Conservation (phyloP, 2,113 vertebrate genomes). For the Sprattus sprattus region DNA sequence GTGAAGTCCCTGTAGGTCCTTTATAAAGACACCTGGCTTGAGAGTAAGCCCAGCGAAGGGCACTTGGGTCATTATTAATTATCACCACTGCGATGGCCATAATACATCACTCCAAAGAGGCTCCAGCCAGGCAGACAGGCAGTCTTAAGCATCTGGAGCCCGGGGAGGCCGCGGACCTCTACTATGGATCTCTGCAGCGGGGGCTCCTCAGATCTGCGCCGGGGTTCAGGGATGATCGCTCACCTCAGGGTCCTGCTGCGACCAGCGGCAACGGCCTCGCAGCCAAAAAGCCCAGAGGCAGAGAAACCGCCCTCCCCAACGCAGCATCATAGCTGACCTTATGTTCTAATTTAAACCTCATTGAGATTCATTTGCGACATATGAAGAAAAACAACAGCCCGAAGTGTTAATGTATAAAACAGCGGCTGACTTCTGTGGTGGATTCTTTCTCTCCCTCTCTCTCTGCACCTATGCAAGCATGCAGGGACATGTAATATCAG, state of each 20-base stretch:
- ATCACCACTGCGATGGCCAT: neutral
- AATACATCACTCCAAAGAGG: neutral
- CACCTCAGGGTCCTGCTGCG: slow-evolving; percentile 38
- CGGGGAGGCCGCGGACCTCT: neutral
- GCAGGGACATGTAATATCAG: neutral
- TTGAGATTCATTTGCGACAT: neutral
- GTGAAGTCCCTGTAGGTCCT: neutral
- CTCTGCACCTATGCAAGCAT: neutral
- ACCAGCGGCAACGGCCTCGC: slow-evolving; percentile 31
- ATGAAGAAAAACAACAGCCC: neutral
- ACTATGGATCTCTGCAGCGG: slow-evolving; percentile 18
- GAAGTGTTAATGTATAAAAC: neutral
- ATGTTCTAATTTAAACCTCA: slow-evolving; percentile 7
- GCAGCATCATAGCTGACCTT: slow-evolving; percentile 4
- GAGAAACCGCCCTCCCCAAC: slow-evolving; percentile 1
- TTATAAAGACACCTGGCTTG: neutral
- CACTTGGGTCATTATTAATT: slow-evolving; percentile 1
- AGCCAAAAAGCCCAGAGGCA: slow-evolving; percentile 33
- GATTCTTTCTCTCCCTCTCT: neutral
- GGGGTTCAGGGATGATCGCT: slow-evolving; percentile 30
- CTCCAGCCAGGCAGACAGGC: neutral
- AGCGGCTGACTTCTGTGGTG: neutral
- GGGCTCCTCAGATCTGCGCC: slow-evolving; percentile 36
- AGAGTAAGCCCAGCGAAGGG: slow-evolving; percentile 8
- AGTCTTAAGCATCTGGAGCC: neutral